Evolutionary conservation across 92 coral and sea anemone genomes (phyloP).

Genomic region (Paragorgia papillata): DNA sequence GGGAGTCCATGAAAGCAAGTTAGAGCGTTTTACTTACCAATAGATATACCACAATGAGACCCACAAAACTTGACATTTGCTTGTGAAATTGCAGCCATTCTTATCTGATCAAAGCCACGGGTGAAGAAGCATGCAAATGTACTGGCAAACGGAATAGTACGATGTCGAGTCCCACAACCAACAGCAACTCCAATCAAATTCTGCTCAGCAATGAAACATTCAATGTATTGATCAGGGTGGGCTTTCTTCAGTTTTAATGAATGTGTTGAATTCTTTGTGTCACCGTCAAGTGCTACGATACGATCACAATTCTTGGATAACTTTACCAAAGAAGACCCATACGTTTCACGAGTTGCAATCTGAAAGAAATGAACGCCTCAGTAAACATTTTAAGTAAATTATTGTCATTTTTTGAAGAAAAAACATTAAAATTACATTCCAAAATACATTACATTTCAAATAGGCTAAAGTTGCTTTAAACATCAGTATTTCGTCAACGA

Average conservation of each 20-base stretch:
- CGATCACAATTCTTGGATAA: slow-evolving; percentile 73
- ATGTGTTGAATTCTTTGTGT: slow-evolving; percentile 91
- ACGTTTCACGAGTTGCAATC: slow-evolving; percentile 90
- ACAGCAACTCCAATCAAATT: slow-evolving; percentile 97
- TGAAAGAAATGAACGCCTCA: slow-evolving; percentile 8
- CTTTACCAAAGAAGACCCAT: slow-evolving; percentile 79
- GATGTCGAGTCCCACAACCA: slow-evolving; percentile 88
- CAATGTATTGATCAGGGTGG: slow-evolving; percentile 80
- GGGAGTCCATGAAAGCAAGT: too few relatives aligned
- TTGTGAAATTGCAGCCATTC: slow-evolving; percentile 92
- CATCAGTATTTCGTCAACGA: too few relatives aligned
- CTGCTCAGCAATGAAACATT: slow-evolving; percentile 97
- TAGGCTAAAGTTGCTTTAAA: too few relatives aligned
- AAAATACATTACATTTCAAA: too few relatives aligned
- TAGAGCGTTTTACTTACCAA: slow-evolving; percentile 77
- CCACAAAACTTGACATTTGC: slow-evolving; percentile 93
- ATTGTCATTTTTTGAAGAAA: too few relatives aligned
- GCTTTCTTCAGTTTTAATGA: slow-evolving; percentile 74
- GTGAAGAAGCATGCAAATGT: slow-evolving; percentile 89
- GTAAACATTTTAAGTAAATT: background rate
- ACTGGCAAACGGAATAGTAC: slow-evolving; percentile 92
- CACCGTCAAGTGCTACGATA: slow-evolving; percentile 92
- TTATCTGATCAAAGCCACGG: slow-evolving; percentile 89
- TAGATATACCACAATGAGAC: slow-evolving; percentile 92
- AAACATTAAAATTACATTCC: too few relatives aligned